phyloP scores from a whole-genome alignment of 2,797 vertebrate genomes.

The Manis pentadactyla region DNA sequence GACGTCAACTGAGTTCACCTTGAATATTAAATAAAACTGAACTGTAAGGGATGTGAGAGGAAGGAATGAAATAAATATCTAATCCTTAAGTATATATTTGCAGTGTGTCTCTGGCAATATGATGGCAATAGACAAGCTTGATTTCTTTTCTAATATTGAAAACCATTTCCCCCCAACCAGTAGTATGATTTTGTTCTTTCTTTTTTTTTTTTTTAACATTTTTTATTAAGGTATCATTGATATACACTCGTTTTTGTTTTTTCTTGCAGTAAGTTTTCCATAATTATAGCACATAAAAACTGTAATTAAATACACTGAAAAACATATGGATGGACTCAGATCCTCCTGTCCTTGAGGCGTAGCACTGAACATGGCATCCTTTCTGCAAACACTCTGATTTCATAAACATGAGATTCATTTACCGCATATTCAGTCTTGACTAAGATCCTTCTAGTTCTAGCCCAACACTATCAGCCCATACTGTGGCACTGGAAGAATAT shows the following conservation, averaged over 20 bases:
- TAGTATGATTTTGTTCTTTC: slow-evolving; percentile 32
- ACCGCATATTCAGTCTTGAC: slow-evolving; percentile 3
- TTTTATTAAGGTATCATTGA: too few species aligned
- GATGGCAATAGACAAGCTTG: slow-evolving; percentile 39
- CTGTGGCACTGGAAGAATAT: not conserved
- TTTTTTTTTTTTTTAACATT: not conserved
- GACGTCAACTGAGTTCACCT: not conserved
- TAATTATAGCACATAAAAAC: not conserved
- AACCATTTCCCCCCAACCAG: not conserved
- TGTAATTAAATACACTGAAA: slow-evolving; percentile 49
- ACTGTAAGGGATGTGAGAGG: not conserved
- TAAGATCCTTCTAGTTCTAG: slow-evolving; percentile 16
- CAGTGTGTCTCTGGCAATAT: not conserved
- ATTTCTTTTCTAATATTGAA: slow-evolving; percentile 56
- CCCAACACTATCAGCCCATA: not conserved
- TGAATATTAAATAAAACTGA: slow-evolving; percentile 33
- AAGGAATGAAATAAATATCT: slow-evolving; percentile 47
- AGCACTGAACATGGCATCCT: slow-evolving; percentile 1
- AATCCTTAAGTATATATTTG: slow-evolving; percentile 45
- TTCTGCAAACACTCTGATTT: slow-evolving; percentile 57
- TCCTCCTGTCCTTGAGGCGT: slow-evolving; percentile 24
- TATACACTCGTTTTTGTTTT: not conserved
- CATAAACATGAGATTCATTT: slow-evolving; percentile 14
- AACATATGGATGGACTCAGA: slow-evolving; percentile 23
- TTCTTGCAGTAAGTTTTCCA: slow-evolving; percentile 45